Conservation (phyloP, 2,888 invertebrate genomes). For the Isotomurus palustris region DNA sequence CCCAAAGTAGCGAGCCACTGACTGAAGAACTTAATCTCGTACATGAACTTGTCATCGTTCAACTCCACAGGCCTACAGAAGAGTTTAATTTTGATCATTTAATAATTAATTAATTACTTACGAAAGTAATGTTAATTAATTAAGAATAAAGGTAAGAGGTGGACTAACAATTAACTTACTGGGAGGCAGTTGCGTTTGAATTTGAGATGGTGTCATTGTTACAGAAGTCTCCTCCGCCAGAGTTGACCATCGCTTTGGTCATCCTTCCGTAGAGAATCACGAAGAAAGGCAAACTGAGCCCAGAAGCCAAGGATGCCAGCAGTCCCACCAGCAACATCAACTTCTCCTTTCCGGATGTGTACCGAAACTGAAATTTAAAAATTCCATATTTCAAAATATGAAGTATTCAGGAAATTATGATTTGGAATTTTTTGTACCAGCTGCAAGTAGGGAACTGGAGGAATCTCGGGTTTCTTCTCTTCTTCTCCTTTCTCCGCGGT, state of each 20-base stretch:
- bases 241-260: constrained; percentile 60
- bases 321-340: constrained; percentile 57
- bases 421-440: too few species aligned
- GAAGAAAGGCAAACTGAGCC: constrained; percentile 62
- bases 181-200: not conserved
- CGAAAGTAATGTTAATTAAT: too few species aligned
- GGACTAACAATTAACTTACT: too few species aligned
- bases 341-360: constrained; percentile 59
- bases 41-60: constrained; percentile 8
- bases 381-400: too few species aligned
- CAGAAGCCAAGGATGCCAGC: constrained; percentile 59
- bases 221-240: not conserved
- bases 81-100: constrained; percentile 48
- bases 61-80: not conserved
- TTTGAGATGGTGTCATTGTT: not conserved
- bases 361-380: constrained; percentile 60
- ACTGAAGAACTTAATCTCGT: constrained; percentile 51
- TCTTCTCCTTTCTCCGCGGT: constrained; percentile 21
- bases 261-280: constrained; percentile 69
- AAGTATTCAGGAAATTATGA: constrained; percentile 65
- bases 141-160: too few species aligned
- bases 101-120: not conserved
- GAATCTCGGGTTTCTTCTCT: constrained; percentile 18
- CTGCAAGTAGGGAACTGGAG: constrained; percentile 35
- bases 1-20: constrained; percentile 62